phyloP scores from a whole-genome alignment of 2,888 invertebrate genomes.

The Diabrotica balteata region DNA sequence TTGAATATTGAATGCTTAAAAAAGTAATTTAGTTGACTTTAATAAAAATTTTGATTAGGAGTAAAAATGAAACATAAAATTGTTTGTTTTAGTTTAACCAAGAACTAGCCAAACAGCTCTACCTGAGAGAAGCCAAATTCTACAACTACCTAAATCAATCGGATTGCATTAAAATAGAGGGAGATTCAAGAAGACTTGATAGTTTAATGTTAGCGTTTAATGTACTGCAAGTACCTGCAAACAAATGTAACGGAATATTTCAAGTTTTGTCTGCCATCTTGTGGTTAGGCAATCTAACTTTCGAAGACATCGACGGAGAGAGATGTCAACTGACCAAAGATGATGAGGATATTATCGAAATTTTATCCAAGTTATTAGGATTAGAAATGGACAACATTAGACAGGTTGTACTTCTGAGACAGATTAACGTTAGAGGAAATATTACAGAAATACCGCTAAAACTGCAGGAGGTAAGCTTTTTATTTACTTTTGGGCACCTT shows the following conservation, averaged over 20 bases:
- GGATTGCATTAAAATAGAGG: conserved; percentile 73
- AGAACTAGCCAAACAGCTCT: conserved; percentile 76
- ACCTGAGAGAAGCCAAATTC: conserved; percentile 76
- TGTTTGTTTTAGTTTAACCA: conserved; percentile 67
- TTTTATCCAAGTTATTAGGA: conserved; percentile 77
- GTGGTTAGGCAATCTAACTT: conserved; percentile 88
- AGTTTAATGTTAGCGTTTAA: conserved; percentile 87
- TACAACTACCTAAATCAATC: conserved; percentile 87
- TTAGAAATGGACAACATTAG: conserved; percentile 76
- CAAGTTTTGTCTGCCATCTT: conserved; percentile 87
- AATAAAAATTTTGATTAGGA: too few relatives aligned
- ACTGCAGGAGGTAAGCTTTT: conserved; percentile 75
- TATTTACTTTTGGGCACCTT: not conserved
- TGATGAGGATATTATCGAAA: conserved; percentile 75
- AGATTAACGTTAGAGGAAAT: conserved; percentile 89
- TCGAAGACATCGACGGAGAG: conserved; percentile 89
- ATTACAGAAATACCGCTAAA: conserved; percentile 91
- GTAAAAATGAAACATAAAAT: not conserved
- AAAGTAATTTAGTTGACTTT: too few relatives aligned
- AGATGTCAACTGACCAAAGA: conserved; percentile 76
- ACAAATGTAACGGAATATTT: conserved; percentile 89
- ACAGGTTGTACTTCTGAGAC: conserved; percentile 73
- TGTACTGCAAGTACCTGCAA: conserved; percentile 84
- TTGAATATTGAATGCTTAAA: too few relatives aligned
- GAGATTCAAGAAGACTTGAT: conserved; percentile 78